Base-by-base conservation (phyloP, 2,113 vertebrate genomes). In the Etheostoma spectabile region DNA sequence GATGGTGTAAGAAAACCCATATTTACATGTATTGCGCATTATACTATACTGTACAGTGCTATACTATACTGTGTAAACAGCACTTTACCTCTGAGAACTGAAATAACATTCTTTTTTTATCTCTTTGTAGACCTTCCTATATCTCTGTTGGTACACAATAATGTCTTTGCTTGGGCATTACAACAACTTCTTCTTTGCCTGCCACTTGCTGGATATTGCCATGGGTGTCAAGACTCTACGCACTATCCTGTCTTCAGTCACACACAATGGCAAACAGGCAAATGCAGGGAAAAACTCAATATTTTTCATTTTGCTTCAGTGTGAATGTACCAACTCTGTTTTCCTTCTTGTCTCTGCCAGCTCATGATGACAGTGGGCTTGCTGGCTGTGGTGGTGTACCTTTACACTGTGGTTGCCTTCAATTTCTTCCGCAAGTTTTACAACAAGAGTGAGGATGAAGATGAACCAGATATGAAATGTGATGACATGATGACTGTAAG, bases 341-440 rank as follows among this genome's bases (percentile, higher is more conserved):
- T 42, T 49, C 56, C 52, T 24, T 51, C 22, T 30, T 42, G 21
- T 70, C 30, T 61, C 4, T 70, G 27, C 14, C 46, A 98, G 97
- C 93, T 97, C 77, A 95, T 97, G 96, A 97, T 98, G 97, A 98
- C 97, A 0, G 96, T 98, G 75, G 97, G 97, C 55, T 86, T 98
- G 85, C 75, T 98, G 88, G 97, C 97, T 0, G 97, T 98, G 67
- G 96, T 98, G 22, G 97, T 98, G 4, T 98, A 98, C 77, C 96
- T 98, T 13, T 98, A 98, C 91, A 98, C 97, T 0, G 97, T 98
- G 2, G 96, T 98, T 18, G 97, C 97, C 82, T 98, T 98, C 90
- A 98, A 97, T 91, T 98, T 98, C 92, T 98, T 98, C 96, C 96
- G 97, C 77, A 98, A 98, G 91, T 98, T 98, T 93, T 98, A 98